Evolutionary conservation across 1,140 invertebrate species (phyloP).

Genomic region (Megalopta genalis): DNA sequence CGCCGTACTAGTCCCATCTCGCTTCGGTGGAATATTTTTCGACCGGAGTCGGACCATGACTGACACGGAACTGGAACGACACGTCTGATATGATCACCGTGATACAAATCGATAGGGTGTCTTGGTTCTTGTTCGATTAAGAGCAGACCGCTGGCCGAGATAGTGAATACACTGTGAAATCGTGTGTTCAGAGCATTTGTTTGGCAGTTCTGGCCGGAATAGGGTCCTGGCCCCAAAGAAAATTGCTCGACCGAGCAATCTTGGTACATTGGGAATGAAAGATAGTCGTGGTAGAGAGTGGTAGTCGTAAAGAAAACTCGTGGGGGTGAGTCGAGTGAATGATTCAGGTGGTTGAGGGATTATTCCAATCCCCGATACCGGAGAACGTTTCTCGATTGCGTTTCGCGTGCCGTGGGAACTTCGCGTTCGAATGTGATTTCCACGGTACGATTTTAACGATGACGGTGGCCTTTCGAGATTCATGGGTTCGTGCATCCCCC

Average conservation of each 20-base stretch:
- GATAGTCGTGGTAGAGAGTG: conserved; percentile 22
- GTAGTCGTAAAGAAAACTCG: conserved; percentile 15
- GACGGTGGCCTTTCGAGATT: neutral
- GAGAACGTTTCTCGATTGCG: conserved; percentile 6
- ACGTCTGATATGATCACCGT: no score
- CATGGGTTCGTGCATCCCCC: neutral
- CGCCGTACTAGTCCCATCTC: no score
- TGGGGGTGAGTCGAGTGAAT: conserved; percentile 1
- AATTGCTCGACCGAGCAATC: conserved; percentile 16
- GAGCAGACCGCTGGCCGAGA: no score
- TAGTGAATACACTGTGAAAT: conserved; percentile 26
- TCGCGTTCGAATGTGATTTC: conserved; percentile 9
- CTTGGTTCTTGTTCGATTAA: no score
- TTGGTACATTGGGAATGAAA: conserved; percentile 14
- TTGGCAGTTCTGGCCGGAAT: neutral
- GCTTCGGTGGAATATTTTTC: no score
- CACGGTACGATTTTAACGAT: conserved; percentile 9
- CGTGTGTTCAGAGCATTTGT: neutral
- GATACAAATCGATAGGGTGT: neutral
- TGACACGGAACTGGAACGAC: no score
- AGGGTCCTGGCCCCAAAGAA: conserved; percentile 6
- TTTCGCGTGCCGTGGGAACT: neutral
- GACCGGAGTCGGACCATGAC: no score
- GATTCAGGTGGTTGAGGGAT: neutral
- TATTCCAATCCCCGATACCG: conserved; percentile 11